These are phyloP conservation scores for Stegostoma tigrinum DNA, from an alignment of 2,113 vertebrate species.

Conservation along the genomic window DNA sequence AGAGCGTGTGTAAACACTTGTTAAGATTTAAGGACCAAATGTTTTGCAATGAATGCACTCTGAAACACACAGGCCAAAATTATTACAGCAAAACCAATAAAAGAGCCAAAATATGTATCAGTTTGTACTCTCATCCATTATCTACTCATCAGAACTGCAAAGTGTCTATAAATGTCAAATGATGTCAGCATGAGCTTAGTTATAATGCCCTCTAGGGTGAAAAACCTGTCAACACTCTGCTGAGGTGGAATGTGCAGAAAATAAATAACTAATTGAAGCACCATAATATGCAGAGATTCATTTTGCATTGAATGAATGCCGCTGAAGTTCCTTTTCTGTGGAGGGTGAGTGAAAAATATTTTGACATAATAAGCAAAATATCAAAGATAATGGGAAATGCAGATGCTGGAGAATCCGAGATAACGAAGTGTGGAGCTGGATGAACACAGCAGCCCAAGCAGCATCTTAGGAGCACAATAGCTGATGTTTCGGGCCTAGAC, in stretches of 20 bases:
- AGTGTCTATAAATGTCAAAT: not conserved
- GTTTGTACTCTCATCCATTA: not conserved
- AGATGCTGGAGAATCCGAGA: too few relatives aligned
- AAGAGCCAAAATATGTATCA: not conserved
- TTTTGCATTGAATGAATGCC: not conserved
- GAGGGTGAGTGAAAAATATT: not conserved
- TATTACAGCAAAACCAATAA: not conserved
- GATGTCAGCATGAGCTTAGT: not conserved
- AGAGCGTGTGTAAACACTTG: not conserved
- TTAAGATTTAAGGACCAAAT: not conserved
- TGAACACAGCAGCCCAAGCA: too few relatives aligned
- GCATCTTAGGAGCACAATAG: too few relatives aligned
- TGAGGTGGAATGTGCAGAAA: not conserved
- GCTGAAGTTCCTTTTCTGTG: not conserved
- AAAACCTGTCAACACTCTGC: not conserved
- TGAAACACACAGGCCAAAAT: not conserved
- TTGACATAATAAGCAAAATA: not conserved
- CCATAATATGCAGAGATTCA: not conserved
- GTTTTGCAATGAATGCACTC: not conserved
- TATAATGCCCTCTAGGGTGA: not conserved
- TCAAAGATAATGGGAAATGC: too few relatives aligned
- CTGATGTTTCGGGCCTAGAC: too few relatives aligned
- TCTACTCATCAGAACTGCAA: not conserved
- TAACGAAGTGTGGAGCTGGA: too few relatives aligned
- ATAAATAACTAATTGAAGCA: not conserved